These are phyloP conservation scores for Procambarus virginalis DNA, from an alignment of 1,140 invertebrate species.

Conservation along the genomic window DNA sequence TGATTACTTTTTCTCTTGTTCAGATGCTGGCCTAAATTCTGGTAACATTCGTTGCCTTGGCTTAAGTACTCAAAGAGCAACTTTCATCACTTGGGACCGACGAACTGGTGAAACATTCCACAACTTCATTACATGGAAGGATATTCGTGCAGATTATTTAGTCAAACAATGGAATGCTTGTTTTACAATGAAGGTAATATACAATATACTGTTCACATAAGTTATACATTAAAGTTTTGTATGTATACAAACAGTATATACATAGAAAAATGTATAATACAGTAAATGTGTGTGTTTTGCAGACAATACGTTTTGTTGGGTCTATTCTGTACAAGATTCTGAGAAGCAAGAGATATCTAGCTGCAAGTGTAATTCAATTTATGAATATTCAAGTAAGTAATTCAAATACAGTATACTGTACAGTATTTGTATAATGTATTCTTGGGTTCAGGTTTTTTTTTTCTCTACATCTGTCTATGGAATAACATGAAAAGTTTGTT, in stretches of 20 bases:
- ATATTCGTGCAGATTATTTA: slow-evolving; percentile 85
- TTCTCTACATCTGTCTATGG: too few relatives aligned
- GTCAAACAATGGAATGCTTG: slow-evolving; percentile 92
- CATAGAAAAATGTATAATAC: too few relatives aligned
- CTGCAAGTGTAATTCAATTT: slow-evolving; percentile 85
- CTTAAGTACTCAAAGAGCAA: slow-evolving; percentile 89
- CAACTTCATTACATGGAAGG: slow-evolving; percentile 98
- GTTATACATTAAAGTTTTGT: too few relatives aligned
- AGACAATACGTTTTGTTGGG: slow-evolving; percentile 45
- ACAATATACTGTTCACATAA: too few relatives aligned
- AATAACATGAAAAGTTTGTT: too few relatives aligned
- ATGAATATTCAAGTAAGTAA: slow-evolving; percentile 85
- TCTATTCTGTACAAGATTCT: slow-evolving; percentile 83
- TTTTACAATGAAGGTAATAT: slow-evolving; percentile 81
- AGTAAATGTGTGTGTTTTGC: background rate
- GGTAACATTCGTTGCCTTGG: slow-evolving; percentile 84
- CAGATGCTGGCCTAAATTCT: slow-evolving; percentile 69
- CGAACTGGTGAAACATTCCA: slow-evolving; percentile 88
- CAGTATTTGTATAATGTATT: too few relatives aligned
- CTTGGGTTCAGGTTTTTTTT: too few relatives aligned
- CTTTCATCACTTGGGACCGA: slow-evolving; percentile 92
- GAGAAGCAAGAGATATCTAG: slow-evolving; percentile 85
- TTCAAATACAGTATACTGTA: too few relatives aligned
- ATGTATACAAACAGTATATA: too few relatives aligned
- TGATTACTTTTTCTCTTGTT: slow-evolving; percentile 19